Evolutionary conservation across 1,140 invertebrate species (phyloP).

Genomic region (Apocrypta bakeri): DNA sequence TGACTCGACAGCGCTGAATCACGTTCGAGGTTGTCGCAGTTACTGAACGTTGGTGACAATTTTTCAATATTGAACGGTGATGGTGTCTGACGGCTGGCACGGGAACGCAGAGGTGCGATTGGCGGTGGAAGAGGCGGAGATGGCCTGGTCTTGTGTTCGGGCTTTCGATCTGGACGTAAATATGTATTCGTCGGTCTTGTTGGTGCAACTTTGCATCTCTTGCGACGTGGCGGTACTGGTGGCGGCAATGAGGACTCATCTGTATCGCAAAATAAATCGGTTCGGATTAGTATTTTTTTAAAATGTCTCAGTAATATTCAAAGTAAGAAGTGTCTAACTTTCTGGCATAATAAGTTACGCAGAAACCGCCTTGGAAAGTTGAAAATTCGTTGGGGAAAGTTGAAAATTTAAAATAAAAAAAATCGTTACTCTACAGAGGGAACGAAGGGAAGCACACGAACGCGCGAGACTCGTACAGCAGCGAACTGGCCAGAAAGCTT

Average conservation of each 20-base stretch:
- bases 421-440: not conserved
- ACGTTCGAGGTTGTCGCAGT: not conserved
- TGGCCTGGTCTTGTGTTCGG: conserved; percentile 1
- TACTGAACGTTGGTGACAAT: not conserved
- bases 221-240: conserved; percentile 69
- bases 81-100: not conserved
- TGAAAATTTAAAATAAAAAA: conserved; percentile 19
- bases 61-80: conserved; percentile 19
- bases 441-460: conserved; percentile 51
- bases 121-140: conserved; percentile 14
- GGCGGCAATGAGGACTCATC: conserved; percentile 62
- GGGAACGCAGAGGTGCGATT: conserved; percentile 17
- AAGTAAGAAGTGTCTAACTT: conserved; percentile 53
- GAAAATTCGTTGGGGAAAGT: conserved; percentile 10
- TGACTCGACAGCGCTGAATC: not conserved
- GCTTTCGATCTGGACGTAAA: not conserved
- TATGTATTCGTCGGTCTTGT: conserved; percentile 14
- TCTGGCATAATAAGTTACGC: conserved; percentile 56
- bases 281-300: conserved; percentile 15
- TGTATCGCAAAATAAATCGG: conserved; percentile 57
- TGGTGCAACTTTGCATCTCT: conserved; percentile 61
- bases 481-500: conserved; percentile 61
- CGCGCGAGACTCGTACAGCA: conserved; percentile 58
- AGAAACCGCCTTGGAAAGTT: conserved; percentile 22
- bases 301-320: not conserved